Percentiles rank a stretch among this genome's conserved stretches.
phyloP scores from a whole-genome alignment of 2,888 invertebrate genomes.

The Oscheius myriophilus region DNA sequence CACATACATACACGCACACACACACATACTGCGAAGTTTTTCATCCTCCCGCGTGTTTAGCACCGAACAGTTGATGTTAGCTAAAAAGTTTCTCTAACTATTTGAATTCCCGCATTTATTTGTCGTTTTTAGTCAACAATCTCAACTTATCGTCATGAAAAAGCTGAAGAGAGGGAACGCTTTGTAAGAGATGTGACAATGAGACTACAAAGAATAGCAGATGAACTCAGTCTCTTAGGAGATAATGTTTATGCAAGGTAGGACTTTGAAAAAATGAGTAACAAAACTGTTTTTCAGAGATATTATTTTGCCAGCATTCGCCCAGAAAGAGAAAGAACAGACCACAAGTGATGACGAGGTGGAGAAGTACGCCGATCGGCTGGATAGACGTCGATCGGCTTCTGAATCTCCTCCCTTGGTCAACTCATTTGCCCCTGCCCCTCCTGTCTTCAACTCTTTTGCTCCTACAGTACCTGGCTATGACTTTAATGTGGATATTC shows the following conservation, averaged over 20 bases:
- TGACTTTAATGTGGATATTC: constrained; percentile 23
- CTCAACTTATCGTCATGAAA: constrained; percentile 9
- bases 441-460: constrained; percentile 42
- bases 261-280: neutral
- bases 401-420: constrained; percentile 8
- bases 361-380: constrained; percentile 23
- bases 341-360: constrained; percentile 29
- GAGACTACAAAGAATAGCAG: constrained; percentile 13
- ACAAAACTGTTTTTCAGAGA: constrained; percentile 9
- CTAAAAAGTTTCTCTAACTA: no score
- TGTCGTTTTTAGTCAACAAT: neutral
- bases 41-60: no score
- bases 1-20: no score
- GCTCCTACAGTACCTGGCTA: constrained; percentile 41
- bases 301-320: neutral
- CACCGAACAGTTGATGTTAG: no score
- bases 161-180: constrained; percentile 11
- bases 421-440: neutral
- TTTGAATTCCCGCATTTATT: no score
- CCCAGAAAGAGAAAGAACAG: constrained; percentile 12
- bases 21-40: no score
- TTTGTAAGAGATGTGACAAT: constrained; percentile 11
- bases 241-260: constrained; percentile 18
- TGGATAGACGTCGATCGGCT: constrained; percentile 18
- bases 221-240: constrained; percentile 1